Conservation (phyloP, 2,113 vertebrate species). For the Hemichromis elongatus region DNA sequence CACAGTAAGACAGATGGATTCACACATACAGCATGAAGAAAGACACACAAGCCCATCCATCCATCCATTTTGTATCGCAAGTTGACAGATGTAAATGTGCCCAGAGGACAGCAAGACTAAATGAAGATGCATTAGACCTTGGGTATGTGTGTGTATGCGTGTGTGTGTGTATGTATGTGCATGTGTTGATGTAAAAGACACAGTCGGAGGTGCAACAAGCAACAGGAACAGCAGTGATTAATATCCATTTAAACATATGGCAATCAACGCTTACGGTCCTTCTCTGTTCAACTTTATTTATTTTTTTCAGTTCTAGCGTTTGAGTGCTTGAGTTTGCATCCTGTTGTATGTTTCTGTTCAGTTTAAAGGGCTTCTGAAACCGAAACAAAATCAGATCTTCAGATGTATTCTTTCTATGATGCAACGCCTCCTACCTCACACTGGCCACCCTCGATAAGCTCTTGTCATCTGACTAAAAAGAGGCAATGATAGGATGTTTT, state of each 20-base stretch:
- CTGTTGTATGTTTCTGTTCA: neutral
- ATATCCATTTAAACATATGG: slow-evolving; percentile 39
- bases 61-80: slow-evolving; percentile 61
- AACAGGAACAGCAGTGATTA: slow-evolving; percentile 34
- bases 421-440: neutral
- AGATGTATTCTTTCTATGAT: neutral
- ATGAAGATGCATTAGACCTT: slow-evolving; percentile 68
- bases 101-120: slow-evolving; percentile 65
- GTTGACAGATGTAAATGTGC: slow-evolving; percentile 73
- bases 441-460: neutral
- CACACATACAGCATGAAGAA: slow-evolving; percentile 12
- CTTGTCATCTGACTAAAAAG: neutral
- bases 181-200: neutral
- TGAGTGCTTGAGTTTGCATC: neutral
- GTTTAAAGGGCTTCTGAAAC: neutral
- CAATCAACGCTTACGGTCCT: slow-evolving; percentile 12
- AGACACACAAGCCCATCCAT: slow-evolving; percentile 47
- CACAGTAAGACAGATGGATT: slow-evolving; percentile 22
- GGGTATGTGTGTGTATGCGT: neutral
- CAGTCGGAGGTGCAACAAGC: neutral
- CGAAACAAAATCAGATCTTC: neutral
- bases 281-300: neutral
- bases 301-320: neutral
- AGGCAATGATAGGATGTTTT: neutral
- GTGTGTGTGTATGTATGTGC: neutral